These are phyloP conservation scores for Haliaeetus leucogaster DNA, from an alignment of 2,113 vertebrate species.

Conservation along the genomic window DNA sequence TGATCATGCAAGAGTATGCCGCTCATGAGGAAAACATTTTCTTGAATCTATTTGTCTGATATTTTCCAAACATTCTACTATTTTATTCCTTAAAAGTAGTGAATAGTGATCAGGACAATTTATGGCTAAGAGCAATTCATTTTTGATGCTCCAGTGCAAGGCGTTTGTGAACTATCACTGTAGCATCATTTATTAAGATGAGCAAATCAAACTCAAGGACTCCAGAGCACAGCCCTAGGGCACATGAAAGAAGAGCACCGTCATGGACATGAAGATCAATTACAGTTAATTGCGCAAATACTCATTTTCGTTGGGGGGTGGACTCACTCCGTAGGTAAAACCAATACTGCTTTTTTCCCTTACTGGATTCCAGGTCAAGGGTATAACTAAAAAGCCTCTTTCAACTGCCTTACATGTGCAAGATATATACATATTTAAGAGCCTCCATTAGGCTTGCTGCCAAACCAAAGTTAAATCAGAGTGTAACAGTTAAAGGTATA, in stretches of 20 bases:
- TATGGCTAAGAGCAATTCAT: neutral
- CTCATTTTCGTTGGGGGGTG: neutral
- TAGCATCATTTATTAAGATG: neutral
- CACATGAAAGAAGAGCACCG: neutral
- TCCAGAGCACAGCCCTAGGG: neutral
- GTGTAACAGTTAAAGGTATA: constrained; percentile 26
- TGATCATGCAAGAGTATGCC: neutral
- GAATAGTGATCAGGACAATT: neutral
- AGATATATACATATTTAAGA: constrained; percentile 30
- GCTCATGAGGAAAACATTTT: neutral
- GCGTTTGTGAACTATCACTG: neutral
- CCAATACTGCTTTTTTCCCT: neutral
- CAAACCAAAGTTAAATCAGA: constrained; percentile 45
- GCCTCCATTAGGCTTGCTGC: constrained; percentile 46
- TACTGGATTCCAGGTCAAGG: constrained; percentile 22
- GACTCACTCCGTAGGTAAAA: neutral
- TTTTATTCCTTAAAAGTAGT: neutral
- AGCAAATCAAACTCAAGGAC: neutral
- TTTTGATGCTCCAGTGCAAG: neutral
- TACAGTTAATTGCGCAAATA: neutral
- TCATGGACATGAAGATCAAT: neutral
- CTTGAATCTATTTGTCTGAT: neutral
- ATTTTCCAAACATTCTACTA: neutral
- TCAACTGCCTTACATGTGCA: neutral
- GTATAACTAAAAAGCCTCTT: constrained; percentile 31